Base-by-base conservation (phyloP, 2,888 invertebrate genomes). In the Caenorhabditis uteleia region DNA sequence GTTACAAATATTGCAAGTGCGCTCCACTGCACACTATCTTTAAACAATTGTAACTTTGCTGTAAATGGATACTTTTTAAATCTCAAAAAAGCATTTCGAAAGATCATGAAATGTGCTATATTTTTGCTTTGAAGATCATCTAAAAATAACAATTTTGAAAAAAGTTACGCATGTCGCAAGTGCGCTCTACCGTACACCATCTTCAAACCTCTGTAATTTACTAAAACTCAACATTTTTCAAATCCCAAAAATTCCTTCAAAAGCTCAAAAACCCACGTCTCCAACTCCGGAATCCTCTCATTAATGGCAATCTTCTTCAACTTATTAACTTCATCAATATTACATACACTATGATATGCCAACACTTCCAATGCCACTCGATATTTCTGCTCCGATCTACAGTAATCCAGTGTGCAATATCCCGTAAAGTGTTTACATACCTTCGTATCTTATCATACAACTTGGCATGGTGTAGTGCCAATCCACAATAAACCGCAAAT, bases 391-490 rank as follows among this genome's bases (percentile, higher is more conserved):
- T 25, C 18, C 23, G 36, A n/a, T 10, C n/a, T n/a, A n/a, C n/a
- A n/a, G n/a, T n/a, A n/a, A n/a, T n/a, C n/a, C n/a, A n/a, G n/a
- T n/a, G n/a, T n/a, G n/a, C n/a, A n/a, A n/a, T n/a, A n/a, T n/a
- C n/a, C n/a, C n/a, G n/a, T n/a, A n/a, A n/a, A n/a, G n/a, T n/a
- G n/a, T n/a, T n/a, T n/a, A n/a, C n/a, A n/a, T n/a, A n/a, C n/a
- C 89, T 87, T 65, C 89, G 87, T 18, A 92, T 91, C 83, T 90
- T 90, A 77, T 91, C 91, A 80, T 91, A 91, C 0, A 92, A 85
- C 83, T 90, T 90, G 10, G 91, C 91, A 82, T 92, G 91, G 80
- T 92, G 91, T 10, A 92, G 86, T 0, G 92, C 92, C 7, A 92
- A 85, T 0, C 91, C 92, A 81, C 91, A 91, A 82, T 92, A 92